Base-by-base conservation (phyloP, 2,113 vertebrate genomes). In the Calypte anna region DNA sequence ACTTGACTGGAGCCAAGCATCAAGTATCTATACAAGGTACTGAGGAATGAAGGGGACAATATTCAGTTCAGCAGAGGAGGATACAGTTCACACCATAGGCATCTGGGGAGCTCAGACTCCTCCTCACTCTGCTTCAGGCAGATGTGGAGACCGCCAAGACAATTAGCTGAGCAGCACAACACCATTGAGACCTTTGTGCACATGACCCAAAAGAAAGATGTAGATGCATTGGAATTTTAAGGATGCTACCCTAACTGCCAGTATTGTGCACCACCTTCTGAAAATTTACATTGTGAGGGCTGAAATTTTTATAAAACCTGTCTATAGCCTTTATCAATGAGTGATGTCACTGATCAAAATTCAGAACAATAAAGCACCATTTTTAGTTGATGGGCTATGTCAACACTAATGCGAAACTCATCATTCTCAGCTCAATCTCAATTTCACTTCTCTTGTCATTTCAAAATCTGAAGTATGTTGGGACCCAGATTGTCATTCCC, bases 81-180 rank as follows among this genome's bases (percentile, higher is more conserved):
- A 77, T 40, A 4, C 7, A 40, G 4, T 40, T 78, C 22, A 43
- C 23, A 64, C 30, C 33, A 7, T 1, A 43, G 53, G 27, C 25
- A 67, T 36, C n/a, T 62, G 25, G 11, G 82, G 43, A 67, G 3
- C 11, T 50, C 38, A 14, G 20, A 31, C 63, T 76, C n/a, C 63
- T 76, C n/a, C 40, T 78, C 33, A n/a, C 9, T 9, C 13, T 75
- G 13, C 36, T 66, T 38, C 31, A 58, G 33, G 44, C 14, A 77
- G 10, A 27, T 0, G 0, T 40, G 38, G 27, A 74, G 23, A 15
- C 8, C 6, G 24, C 10, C 67, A 54, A 43, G 13, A 55, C 7
- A 51, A 58, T 44, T 61, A 70, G 8, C 20, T 38, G 25, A 75
- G 17, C 14, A 51, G 16, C 1, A 3, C 5, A 8, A 27, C 40